phyloP scores from a whole-genome alignment of 2,797 vertebrate genomes.

The Petrocephalus schoutedeni region DNA sequence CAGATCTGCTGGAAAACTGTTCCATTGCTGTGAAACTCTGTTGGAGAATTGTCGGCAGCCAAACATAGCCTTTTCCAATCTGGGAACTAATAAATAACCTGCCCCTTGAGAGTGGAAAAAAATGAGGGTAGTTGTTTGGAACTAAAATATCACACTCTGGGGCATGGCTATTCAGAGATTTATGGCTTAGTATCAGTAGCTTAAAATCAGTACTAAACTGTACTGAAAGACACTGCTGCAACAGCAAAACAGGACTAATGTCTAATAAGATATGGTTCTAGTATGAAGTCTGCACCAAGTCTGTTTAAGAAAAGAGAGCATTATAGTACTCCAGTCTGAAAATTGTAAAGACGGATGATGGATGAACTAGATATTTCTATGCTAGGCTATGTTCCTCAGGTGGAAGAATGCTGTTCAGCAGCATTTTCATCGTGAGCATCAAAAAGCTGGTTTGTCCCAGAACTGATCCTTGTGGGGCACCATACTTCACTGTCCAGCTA shows the following conservation, averaged over 20 bases:
- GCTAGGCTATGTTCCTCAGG: background rate
- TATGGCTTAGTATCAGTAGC: background rate
- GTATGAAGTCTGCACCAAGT: background rate
- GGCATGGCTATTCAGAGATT: background rate
- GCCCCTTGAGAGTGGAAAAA: background rate
- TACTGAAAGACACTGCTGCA: background rate
- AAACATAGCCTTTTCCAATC: background rate
- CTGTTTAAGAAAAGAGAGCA: background rate
- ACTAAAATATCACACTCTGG: background rate
- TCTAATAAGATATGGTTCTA: background rate
- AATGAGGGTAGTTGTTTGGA: background rate
- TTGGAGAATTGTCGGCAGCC: background rate
- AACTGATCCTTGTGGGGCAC: background rate
- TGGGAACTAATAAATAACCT: background rate
- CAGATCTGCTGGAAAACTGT: background rate
- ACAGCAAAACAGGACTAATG: background rate
- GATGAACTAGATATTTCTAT: background rate
- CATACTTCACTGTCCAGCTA: no score
- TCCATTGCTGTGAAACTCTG: background rate
- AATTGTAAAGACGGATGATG: background rate
- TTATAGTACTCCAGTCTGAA: background rate
- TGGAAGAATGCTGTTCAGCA: background rate
- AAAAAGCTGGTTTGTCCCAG: background rate
- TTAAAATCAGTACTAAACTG: background rate
- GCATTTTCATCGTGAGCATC: no score